Base-by-base conservation (phyloP, 2,888 invertebrate genomes). In the Cosmopolites sordidus region DNA sequence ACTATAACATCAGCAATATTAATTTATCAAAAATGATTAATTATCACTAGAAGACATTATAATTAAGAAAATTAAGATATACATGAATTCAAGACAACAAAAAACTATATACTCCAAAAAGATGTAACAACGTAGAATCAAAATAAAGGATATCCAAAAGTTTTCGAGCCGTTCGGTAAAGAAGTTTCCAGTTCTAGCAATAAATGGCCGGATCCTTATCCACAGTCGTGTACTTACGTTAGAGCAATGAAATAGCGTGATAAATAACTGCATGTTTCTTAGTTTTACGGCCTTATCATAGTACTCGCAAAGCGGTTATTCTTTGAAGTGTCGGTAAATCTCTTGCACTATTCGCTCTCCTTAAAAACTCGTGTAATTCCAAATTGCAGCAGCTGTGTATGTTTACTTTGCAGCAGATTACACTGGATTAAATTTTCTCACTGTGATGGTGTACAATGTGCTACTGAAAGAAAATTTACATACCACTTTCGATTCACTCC, bases 401-500 rank as follows among this genome's bases (percentile, higher is more conserved):
- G 33, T 6, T 33, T 33, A 12, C 33, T 33, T 33, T 33, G 33
- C 33, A 12, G 33, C 33, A 33, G 33, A 33, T 33, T 33, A 33
- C 11, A 12, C 33, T 11, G 12, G 33, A 11, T 33, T 11, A 33
- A 33, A 33, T 33, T 33, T 33, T 33, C 33, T 33, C 33, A 33
- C 33, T 33, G 12, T 12, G n/a, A 33, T 12, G 11, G 33, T 3
- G 33, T 11, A 33, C 12, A 33, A 12, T 33, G 33, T 33, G 38
- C 39, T 27, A 15, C 14, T 38, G 16, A 37, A 48, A 48, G 48
- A 43, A 43, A 42, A 48, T 48, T 37, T 48, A 42, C 43, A 48
- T 48, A 48, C 33, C 16, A 17, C 12, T 48, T 43, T 18, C 33
- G 48, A 48, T 48, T 43, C 37, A 43, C 43, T 22, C 14, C 33